phyloP scores from a whole-genome alignment of 2,113 vertebrate species.

The Todiramphus chloris region DNA sequence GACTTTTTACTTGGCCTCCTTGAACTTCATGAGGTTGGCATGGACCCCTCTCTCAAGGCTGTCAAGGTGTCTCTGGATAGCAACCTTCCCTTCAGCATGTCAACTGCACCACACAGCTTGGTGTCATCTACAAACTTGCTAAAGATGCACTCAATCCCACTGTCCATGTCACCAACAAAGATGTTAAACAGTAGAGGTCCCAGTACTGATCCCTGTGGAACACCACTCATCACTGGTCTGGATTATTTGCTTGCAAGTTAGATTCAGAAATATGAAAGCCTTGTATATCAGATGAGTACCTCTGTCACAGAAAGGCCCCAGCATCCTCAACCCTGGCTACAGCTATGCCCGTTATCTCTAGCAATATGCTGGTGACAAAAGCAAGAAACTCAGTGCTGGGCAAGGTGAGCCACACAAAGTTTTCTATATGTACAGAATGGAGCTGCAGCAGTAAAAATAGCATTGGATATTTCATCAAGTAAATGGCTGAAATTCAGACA shows the following conservation, averaged over 20 bases:
- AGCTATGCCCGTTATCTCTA: neutral
- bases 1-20: too few relatives aligned
- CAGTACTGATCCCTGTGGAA: too few relatives aligned
- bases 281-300: neutral
- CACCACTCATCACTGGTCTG: too few relatives aligned
- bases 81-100: too few relatives aligned
- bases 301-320: neutral
- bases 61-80: too few relatives aligned
- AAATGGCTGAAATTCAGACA: neutral
- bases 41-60: too few relatives aligned
- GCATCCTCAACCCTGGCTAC: neutral
- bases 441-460: neutral
- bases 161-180: too few relatives aligned
- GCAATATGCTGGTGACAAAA: neutral
- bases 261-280: neutral
- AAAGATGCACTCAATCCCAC: too few relatives aligned
- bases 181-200: too few relatives aligned
- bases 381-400: neutral
- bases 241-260: neutral
- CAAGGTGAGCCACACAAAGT: neutral
- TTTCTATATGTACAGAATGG: neutral
- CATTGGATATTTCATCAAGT: neutral
- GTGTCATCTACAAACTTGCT: too few relatives aligned
- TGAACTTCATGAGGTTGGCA: too few relatives aligned
- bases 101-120: too few relatives aligned